phyloP scores from a whole-genome alignment of 2,797 vertebrate species.

The Mionectes olivaceus region DNA sequence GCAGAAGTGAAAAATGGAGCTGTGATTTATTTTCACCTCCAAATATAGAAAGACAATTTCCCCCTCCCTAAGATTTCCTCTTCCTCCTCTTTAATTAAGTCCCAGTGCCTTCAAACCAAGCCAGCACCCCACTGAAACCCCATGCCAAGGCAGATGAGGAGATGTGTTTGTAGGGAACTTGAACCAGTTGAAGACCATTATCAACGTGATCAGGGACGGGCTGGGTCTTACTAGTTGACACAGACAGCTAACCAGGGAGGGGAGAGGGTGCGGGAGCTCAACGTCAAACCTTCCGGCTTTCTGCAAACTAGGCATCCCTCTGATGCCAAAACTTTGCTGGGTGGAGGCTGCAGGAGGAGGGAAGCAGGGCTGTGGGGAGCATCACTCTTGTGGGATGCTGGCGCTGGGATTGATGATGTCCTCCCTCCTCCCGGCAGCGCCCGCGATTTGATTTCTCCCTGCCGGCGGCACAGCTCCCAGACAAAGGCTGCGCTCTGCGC shows the following conservation, averaged over 20 bases:
- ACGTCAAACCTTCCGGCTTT: neutral
- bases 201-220: neutral
- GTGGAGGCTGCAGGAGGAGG: neutral
- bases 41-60: constrained; percentile 19
- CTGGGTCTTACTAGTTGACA: neutral
- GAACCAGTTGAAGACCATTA: neutral
- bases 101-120: neutral
- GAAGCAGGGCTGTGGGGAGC: neutral
- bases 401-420: neutral
- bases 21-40: constrained; percentile 19
- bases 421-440: constrained; percentile 2
- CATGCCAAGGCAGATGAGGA: neutral
- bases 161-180: neutral
- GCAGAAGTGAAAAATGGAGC: neutral
- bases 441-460: neutral
- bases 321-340: neutral
- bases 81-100: neutral
- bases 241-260: neutral
- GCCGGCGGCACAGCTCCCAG: neutral
- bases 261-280: neutral
- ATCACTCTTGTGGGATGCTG: neutral
- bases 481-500: neutral
- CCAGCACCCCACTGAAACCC: neutral
- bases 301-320: neutral
- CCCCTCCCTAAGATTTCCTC: neutral